Percentiles rank a stretch among this genome's conserved stretches.
Evolutionary conservation across 2,888 invertebrate genomes (phyloP).

Genomic region (Metalampra italica): DNA sequence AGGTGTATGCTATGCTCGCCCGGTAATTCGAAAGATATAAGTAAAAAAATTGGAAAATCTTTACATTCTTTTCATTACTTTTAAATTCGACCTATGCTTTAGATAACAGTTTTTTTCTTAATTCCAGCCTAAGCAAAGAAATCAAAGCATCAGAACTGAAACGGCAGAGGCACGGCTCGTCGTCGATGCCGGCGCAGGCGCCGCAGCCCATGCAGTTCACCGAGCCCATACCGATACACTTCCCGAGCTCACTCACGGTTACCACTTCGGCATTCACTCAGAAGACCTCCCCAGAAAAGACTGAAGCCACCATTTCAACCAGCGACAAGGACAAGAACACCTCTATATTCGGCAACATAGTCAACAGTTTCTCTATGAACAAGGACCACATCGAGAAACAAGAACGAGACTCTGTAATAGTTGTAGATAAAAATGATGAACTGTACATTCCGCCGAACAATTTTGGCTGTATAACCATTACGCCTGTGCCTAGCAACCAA

Average conservation of each 20-base stretch:
- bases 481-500: constrained; percentile 50
- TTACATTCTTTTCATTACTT: no score
- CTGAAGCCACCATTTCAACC: constrained; percentile 21
- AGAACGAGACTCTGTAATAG: constrained; percentile 32
- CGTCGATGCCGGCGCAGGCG: constrained; percentile 25
- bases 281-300: constrained; percentile 29
- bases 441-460: constrained; percentile 59
- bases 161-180: constrained; percentile 44
- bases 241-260: constrained; percentile 68
- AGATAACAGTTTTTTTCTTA: no score
- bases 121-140: constrained; percentile 66
- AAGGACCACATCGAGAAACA: constrained; percentile 55
- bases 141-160: constrained; percentile 55
- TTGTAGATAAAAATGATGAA: constrained; percentile 46
- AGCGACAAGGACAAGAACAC: constrained; percentile 32
- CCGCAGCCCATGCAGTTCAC: constrained; percentile 22
- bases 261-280: constrained; percentile 34
- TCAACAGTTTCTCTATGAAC: constrained; percentile 41
- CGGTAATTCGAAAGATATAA: no score
- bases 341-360: constrained; percentile 36
- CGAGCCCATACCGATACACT: constrained; percentile 61
- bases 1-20: no score
- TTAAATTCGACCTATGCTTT: no score
- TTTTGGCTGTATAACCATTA: constrained; percentile 70
- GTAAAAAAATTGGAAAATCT: no score